These are phyloP conservation scores for Allygus modestus DNA, from an alignment of 2,888 invertebrate genomes.

Conservation along the genomic window DNA sequence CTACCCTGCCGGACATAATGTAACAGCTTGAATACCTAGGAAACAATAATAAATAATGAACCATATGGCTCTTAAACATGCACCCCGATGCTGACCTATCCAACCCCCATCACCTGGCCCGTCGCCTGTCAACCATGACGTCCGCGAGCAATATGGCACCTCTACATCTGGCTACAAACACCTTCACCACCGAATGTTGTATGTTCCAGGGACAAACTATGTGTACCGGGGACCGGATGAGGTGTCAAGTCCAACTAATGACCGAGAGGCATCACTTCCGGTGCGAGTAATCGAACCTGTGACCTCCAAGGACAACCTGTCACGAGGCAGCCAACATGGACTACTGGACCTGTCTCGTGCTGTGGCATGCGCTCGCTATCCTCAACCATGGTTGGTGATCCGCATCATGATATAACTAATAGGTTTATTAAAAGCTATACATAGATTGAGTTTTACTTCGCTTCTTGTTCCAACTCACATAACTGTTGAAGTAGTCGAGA, in stretches of 20 bases:
- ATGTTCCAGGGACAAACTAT: constrained; percentile 19
- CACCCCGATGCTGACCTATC: no score
- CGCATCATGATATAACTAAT: no score
- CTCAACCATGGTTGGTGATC: constrained; percentile 4
- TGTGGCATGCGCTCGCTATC: constrained; percentile 25
- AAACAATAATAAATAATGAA: no score
- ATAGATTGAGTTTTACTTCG: no score
- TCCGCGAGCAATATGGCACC: neutral
- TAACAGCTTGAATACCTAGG: no score
- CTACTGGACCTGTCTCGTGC: constrained; percentile 28
- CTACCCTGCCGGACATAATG: no score
- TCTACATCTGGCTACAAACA: constrained; percentile 2
- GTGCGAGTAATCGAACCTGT: constrained; percentile 21
- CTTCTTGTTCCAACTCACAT: no score
- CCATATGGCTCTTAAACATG: no score
- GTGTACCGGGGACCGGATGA: constrained; percentile 32
- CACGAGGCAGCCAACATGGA: neutral
- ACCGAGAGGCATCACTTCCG: constrained; percentile 32
- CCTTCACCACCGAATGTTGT: neutral
- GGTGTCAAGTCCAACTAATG: constrained; percentile 38
- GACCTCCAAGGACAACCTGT: neutral
- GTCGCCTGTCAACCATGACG: neutral
- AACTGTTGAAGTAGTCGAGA: no score
- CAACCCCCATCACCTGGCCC: neutral
- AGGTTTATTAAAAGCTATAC: no score